phyloP scores from a whole-genome alignment of 1,140 invertebrate species.

The Oncopodura yosiiana region DNA sequence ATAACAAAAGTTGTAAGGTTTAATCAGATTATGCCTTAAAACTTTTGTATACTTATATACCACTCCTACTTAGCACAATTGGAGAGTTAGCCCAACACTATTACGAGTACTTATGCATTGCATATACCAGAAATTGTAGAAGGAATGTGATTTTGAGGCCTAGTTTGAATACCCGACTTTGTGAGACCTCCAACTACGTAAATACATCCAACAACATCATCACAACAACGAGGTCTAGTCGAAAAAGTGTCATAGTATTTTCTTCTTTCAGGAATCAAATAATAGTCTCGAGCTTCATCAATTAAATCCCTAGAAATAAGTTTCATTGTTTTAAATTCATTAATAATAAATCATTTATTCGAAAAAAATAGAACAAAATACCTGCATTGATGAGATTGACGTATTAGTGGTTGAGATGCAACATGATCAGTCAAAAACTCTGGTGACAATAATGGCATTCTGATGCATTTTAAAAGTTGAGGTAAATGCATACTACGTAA shows the following conservation, averaged over 20 bases:
- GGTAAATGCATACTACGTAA: conserved; percentile 52
- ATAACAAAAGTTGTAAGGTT: no score
- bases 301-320: conserved; percentile 55
- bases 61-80: no score
- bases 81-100: background rate
- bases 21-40: conserved; percentile 8
- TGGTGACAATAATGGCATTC: conserved; percentile 69
- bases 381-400: conserved; percentile 63
- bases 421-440: conserved; percentile 74
- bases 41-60: background rate
- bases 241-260: conserved; percentile 62
- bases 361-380: conserved; percentile 36
- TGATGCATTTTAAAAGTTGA: conserved; percentile 61
- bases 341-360: background rate
- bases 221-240: conserved; percentile 63
- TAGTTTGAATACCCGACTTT: conserved; percentile 58
- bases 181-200: conserved; percentile 81
- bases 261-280: conserved; percentile 72
- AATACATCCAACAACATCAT: conserved; percentile 65
- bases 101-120: background rate
- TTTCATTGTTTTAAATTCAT: background rate
- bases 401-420: conserved; percentile 68
- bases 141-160: conserved; percentile 3
- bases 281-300: conserved; percentile 74
- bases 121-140: background rate